Conservation (phyloP, 2,888 invertebrate genomes). For the Drosophila paucipuncta region DNA sequence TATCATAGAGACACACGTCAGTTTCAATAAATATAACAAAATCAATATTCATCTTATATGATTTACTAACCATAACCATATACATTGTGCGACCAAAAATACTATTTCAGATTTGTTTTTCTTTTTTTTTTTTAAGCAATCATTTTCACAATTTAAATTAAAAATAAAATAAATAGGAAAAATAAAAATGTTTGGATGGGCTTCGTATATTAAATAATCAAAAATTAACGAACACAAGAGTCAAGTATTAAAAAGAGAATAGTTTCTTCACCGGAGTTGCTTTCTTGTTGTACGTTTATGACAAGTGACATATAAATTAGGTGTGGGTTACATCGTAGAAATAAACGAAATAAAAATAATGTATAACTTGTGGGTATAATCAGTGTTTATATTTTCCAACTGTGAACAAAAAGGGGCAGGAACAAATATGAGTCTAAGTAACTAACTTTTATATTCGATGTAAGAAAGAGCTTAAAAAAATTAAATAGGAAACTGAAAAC, state of each 20-base stretch:
- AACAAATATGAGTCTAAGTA: not conserved
- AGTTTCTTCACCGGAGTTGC: not conserved
- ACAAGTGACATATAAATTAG: not conserved
- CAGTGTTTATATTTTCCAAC: not conserved
- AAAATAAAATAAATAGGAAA: not conserved
- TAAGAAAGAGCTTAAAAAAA: not conserved
- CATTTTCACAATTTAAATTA: not conserved
- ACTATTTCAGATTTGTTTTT: too few species aligned
- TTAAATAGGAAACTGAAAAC: too few species aligned
- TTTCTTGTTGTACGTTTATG: too few species aligned
- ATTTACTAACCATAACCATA: too few species aligned
- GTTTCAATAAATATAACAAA: too few species aligned
- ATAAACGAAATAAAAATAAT: not conserved
- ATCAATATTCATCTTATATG: too few species aligned
- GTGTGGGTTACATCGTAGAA: not conserved
- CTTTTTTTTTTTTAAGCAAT: not conserved
- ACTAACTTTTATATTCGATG: not conserved
- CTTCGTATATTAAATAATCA: not conserved
- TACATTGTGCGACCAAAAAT: too few species aligned
- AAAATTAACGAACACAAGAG: not conserved
- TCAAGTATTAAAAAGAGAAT: not conserved
- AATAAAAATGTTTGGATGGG: not conserved
- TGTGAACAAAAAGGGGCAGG: not conserved
- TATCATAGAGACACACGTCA: too few species aligned
- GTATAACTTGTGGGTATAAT: not conserved